Evolutionary conservation across 2,888 invertebrate genomes (phyloP).

Genomic region (Sphaeridia pumilis): DNA sequence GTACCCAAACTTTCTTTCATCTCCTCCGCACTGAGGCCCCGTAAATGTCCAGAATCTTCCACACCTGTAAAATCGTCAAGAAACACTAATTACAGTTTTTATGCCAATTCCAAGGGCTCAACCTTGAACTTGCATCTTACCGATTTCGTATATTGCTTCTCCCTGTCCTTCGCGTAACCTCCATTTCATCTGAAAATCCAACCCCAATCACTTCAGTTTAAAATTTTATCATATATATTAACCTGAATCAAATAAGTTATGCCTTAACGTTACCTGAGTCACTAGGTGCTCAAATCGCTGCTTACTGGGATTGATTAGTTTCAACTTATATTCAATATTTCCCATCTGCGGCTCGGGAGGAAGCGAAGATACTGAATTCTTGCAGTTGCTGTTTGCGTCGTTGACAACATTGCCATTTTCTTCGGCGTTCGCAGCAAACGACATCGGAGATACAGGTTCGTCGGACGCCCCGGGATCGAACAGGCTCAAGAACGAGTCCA

Average conservation of each 20-base stretch:
- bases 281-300: constrained; percentile 89
- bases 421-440: constrained; percentile 1
- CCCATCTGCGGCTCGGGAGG: constrained; percentile 90
- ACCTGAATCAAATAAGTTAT: no score
- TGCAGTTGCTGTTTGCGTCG: not conserved
- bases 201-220: no score
- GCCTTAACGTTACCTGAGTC: constrained; percentile 83
- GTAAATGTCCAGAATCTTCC: constrained; percentile 73
- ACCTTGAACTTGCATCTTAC: constrained; percentile 4
- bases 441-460: constrained; percentile 33
- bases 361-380: constrained; percentile 44
- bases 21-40: constrained; percentile 69
- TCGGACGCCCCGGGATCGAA: constrained; percentile 57
- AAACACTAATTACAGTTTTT: no score
- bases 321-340: constrained; percentile 92
- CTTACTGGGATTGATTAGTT: constrained; percentile 81
- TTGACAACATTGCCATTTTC: constrained; percentile 18
- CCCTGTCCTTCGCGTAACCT: constrained; percentile 89
- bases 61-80: constrained; percentile 48
- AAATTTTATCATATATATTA: no score
- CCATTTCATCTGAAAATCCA: constrained; percentile 98
- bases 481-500: constrained; percentile 73
- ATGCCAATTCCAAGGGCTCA: not conserved
- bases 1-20: constrained; percentile 78
- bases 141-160: constrained; percentile 94